Percentiles rank a stretch among this genome's conserved stretches.
Evolutionary conservation across 2,797 vertebrate genomes (phyloP).

Genomic region (Amazonetta brasiliensis): DNA sequence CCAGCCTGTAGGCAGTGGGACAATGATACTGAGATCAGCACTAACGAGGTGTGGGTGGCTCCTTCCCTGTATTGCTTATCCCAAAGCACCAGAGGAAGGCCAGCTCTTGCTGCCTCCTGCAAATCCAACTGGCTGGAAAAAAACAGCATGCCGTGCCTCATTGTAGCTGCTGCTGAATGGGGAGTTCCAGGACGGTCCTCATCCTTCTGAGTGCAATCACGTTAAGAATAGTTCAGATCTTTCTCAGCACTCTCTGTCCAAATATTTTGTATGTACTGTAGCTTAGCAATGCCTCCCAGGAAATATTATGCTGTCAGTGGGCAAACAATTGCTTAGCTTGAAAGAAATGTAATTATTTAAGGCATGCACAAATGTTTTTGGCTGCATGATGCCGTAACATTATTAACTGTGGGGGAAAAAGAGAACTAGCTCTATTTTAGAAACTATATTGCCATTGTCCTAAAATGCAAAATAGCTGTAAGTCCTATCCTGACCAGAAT

Average conservation of each 20-base stretch:
- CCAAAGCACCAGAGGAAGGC: background rate
- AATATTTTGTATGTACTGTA: conserved; percentile 25
- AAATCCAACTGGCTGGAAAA: background rate
- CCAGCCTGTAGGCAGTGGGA: background rate
- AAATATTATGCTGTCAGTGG: conserved; percentile 60
- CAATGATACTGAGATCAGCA: background rate
- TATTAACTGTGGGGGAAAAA: conserved; percentile 15
- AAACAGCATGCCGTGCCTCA: accelerated
- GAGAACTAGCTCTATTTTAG: conserved; percentile 10
- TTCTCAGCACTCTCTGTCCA: conserved; percentile 18
- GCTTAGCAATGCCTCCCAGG: conserved; percentile 55
- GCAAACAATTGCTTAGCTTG: conserved; percentile 59
- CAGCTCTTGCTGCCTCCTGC: background rate
- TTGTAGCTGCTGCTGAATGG: background rate
- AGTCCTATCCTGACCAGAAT: conserved; percentile 63
- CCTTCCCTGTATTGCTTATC: background rate
- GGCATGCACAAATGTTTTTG: conserved; percentile 44
- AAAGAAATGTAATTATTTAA: conserved; percentile 66
- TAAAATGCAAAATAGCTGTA: conserved; percentile 44
- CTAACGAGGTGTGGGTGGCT: accelerated
- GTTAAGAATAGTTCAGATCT: background rate
- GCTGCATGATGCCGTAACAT: background rate
- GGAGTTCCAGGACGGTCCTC: background rate
- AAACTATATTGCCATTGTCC: conserved; percentile 42
- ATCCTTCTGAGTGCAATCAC: conserved; percentile 19